Base-by-base conservation (phyloP, 1,140 invertebrate species). In the Uloborus diversus region DNA sequence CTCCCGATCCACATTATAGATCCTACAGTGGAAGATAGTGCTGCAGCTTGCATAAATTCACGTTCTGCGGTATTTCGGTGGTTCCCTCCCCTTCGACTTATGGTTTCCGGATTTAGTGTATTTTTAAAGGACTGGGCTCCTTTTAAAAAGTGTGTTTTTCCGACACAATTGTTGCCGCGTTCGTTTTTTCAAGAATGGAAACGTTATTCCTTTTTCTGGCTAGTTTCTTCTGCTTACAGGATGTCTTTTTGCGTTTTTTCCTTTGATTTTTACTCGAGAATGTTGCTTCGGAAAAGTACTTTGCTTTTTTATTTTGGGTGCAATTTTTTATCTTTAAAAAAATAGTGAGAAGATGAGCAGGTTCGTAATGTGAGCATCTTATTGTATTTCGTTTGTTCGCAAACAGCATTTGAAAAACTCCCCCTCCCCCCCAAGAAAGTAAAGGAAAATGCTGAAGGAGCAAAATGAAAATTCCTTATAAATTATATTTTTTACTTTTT, bases 21-120 rank as follows among this genome's bases (percentile, higher is more conserved):
- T 2, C 3, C 42, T 49, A 51, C 64, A 66, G 51, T 66, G 64
- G 42, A 51, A 66, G 64, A 66, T 28, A n/a, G 64, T 7, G 30
- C n/a, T n/a, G n/a, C 35, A 42, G 30, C 66, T 69, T 69, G 66
- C 51, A 56, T 69, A 56, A 69, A 69, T 69, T 69, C 30, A 33
- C 51, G 66, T 27, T 11, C 37, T 14, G 11, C 14, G 28, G 42
- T 65, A 49, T 51, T 68, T 51, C n/a, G 47, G n/a, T n/a, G 49
- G 56, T 17, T 35, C 28, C 1, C n/a, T 53, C 5, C 23, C 23
- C 20, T 53, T 17, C 5, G 7, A 0, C 20, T 71, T 71, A 59
- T 35, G 49, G 66, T 69, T 69, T 69, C 66, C 66, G 66, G 66
- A 69, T 69, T 69, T 53, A 51, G 66, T 69, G 30, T 51, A 69